A percentile compares a stretch with the other conserved stretches of the same genome.
Conservation (phyloP, 2,797 vertebrate genomes). For the Silurus lanzhouensis region DNA sequence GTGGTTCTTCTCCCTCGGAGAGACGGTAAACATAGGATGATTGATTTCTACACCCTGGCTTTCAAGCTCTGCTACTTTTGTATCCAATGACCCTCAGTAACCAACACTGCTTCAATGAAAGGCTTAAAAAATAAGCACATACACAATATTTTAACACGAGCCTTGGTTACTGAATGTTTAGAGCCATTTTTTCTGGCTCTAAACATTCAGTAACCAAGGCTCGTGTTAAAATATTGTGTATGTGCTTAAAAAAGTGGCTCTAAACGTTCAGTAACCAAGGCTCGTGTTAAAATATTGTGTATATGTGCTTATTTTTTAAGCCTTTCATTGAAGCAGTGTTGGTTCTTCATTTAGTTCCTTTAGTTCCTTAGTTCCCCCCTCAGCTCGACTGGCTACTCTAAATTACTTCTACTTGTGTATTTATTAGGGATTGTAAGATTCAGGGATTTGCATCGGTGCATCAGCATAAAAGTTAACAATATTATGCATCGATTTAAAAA, state of each 20-base stretch:
- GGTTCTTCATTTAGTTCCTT: background rate
- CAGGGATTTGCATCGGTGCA: too few species aligned
- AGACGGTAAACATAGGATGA: conserved; percentile 20
- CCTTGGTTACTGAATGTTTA: background rate
- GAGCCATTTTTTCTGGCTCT: conserved; percentile 4
- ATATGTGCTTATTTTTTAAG: conserved; percentile 29
- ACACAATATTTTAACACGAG: conserved; percentile 24
- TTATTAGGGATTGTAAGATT: too few species aligned
- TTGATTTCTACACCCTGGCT: conserved; percentile 31
- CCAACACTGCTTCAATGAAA: conserved; percentile 33
- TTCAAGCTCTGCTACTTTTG: conserved; percentile 30
- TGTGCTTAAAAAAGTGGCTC: background rate
- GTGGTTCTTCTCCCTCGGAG: conserved; percentile 25
- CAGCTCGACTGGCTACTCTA: background rate
- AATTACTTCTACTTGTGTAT: background rate
- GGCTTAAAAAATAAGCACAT: conserved; percentile 32
- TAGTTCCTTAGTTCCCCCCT: background rate
- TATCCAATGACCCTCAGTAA: conserved; percentile 23
- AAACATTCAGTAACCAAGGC: too few species aligned
- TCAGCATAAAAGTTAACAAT: too few species aligned
- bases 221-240: too few species aligned
- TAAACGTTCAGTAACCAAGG: too few species aligned
- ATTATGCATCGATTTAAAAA: too few species aligned
- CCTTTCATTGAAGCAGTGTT: conserved; percentile 34
- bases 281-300: too few species aligned